These are phyloP conservation scores for Cygnus olor DNA, from an alignment of 2,797 vertebrate genomes.

Conservation along the genomic window DNA sequence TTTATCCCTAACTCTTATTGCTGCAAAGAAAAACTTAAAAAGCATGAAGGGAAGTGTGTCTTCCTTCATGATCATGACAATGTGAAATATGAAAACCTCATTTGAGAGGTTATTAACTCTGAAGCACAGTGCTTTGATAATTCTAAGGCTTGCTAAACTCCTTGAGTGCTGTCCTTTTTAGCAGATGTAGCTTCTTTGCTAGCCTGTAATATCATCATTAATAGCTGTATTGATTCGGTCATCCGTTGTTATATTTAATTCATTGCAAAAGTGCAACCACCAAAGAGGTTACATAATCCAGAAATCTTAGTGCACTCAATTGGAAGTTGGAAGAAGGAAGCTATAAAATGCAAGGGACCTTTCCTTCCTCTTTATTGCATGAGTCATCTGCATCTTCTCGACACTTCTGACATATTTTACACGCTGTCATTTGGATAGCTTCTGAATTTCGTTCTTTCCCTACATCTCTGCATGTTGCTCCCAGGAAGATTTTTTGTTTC, in stretches of 20 bases:
- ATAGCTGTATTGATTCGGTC: conserved; percentile 7
- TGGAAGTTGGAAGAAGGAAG: conserved; percentile 4
- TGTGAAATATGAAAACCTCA: not conserved
- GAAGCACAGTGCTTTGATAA: conserved; percentile 5
- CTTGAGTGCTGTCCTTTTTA: not conserved
- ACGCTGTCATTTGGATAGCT: not conserved
- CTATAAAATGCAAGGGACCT: not conserved
- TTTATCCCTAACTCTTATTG: not conserved
- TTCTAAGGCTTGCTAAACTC: not conserved
- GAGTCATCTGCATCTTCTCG: not conserved
- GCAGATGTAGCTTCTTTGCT: not conserved
- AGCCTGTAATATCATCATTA: not conserved
- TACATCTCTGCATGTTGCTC: not conserved
- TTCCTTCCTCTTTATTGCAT: not conserved
- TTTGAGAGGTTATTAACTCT: conserved; percentile 1
- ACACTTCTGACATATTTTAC: not conserved
- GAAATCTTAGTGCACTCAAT: not conserved
- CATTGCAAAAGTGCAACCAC: not conserved
- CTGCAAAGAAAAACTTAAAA: not conserved
- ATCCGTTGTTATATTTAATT: conserved; percentile 44
- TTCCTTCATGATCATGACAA: not conserved
- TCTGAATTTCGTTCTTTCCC: not conserved
- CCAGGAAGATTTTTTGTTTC: not conserved
- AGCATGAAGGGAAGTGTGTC: not conserved
- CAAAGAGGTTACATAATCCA: not conserved